Base-by-base conservation (phyloP, 2,888 invertebrate species). In the Aphodius sticticus region DNA sequence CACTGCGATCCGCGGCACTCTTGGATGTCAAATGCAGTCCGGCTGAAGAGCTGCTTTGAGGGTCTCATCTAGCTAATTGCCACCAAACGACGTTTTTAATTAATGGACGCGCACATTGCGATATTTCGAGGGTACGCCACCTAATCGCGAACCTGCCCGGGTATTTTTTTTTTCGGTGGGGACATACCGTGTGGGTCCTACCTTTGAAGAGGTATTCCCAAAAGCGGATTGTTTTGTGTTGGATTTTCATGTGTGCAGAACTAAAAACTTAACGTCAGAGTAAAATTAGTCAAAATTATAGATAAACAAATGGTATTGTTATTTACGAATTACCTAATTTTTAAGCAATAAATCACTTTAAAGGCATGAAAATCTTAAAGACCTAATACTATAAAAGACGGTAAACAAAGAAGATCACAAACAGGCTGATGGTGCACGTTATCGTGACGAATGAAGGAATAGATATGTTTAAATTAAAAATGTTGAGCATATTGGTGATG, bases 51-150 rank as follows among this genome's bases (percentile, higher is more conserved):
- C 86, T 86, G 88, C 87, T 88, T 87, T 87, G 88, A 88, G 89
- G 87, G 88, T 88, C 88, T 87, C 88, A 88, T 88, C 88, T 87
- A 87, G 88, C 87, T 89, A 89, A 89, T 89, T 89, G 88, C 88
- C 86, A 86, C 87, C 88, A 87, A 88, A 88, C 88, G 88, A 88
- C 88, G 88, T 88, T 88, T 88, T 88, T 88, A 88, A 88, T 88
- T 88, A 88, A 88, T 88, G 87, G 86, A 86, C 86, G 86, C 85
- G 86, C 86, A 86, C 86, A 84, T 82, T 81, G 84, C 85, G 86
- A 87, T 87, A 86, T 87, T 87, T 86, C 84, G 84, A 86, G 74
- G 74, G 74, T 74, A 74, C 70, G 16, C 70, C 53, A 53, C 53
- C 53, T 53, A 53, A 53, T 53, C 53, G 53, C 53, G 12, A 53